These are phyloP conservation scores for Sinocyclocheilus grahami DNA, from an alignment of 2,113 vertebrate genomes.

Conservation along the genomic window DNA sequence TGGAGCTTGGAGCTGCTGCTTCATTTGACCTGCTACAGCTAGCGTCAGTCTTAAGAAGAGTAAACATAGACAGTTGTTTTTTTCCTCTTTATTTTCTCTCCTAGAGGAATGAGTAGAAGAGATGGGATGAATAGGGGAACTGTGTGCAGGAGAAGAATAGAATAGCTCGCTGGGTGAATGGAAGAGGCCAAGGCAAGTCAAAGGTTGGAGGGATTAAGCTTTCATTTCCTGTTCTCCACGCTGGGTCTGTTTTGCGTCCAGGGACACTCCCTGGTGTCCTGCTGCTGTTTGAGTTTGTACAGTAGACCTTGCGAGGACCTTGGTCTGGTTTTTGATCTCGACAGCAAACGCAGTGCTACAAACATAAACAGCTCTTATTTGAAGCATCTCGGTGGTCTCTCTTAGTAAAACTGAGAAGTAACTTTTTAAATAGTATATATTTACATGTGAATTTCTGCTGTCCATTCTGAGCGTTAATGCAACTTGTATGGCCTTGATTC, in stretches of 20 bases:
- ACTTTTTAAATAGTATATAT: neutral
- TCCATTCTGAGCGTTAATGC: neutral
- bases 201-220: constrained; percentile 44
- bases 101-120: constrained; percentile 40
- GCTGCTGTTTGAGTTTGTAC: constrained; percentile 27
- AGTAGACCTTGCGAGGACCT: constrained; percentile 17
- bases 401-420: neutral
- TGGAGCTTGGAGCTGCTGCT: constrained; percentile 19
- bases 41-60: constrained; percentile 5
- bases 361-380: neutral
- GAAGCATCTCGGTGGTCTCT: neutral
- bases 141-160: constrained; percentile 1
- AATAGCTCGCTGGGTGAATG: constrained; percentile 24
- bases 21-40: constrained; percentile 6
- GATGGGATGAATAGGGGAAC: constrained; percentile 28
- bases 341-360: neutral
- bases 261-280: constrained; percentile 13
- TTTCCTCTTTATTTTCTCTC: neutral
- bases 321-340: neutral
- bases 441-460: neutral
- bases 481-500: neutral
- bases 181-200: constrained; percentile 35
- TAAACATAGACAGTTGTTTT: constrained; percentile 28
- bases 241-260: constrained; percentile 36
- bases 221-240: constrained; percentile 40